Percentiles rank a stretch among this genome's conserved stretches.
Conservation (phyloP, 2,888 invertebrate genomes). For the Eretmocerus hayati region DNA sequence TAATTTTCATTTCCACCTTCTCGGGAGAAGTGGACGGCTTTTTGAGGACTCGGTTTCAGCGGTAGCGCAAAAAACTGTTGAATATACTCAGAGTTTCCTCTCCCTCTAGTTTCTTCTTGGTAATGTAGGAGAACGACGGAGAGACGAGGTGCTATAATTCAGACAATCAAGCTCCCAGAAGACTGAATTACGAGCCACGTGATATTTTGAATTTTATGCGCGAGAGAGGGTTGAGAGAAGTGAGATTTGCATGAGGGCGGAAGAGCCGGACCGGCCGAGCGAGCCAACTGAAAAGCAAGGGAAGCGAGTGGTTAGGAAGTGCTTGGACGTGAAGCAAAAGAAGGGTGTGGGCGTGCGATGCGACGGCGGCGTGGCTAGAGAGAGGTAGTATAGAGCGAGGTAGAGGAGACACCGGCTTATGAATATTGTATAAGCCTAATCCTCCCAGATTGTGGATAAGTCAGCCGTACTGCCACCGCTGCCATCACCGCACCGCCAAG, state of each 20-base stretch:
- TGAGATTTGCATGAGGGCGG: constrained; percentile 13
- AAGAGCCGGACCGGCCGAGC: neutral
- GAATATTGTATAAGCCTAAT: constrained; percentile 44
- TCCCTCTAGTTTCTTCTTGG: too few species aligned
- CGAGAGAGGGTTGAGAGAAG: constrained; percentile 5
- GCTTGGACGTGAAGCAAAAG: constrained; percentile 14
- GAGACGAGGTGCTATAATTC: neutral
- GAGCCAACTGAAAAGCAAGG: constrained; percentile 1
- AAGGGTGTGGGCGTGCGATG: neutral
- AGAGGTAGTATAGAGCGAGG: constrained; percentile 19
- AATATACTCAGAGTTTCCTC: too few species aligned
- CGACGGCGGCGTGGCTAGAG: neutral
- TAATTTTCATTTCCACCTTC: too few species aligned
- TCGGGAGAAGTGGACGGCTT: too few species aligned
- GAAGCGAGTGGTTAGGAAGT: constrained; percentile 18
- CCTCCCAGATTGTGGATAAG: constrained; percentile 42
- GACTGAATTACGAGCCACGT: constrained; percentile 6
- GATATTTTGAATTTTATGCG: constrained; percentile 16
- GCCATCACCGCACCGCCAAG: neutral
- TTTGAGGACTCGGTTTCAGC: too few species aligned
- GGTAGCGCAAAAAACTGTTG: too few species aligned
- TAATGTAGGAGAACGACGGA: too few species aligned
- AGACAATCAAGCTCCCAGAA: constrained; percentile 6
- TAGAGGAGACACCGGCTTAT: constrained; percentile 34
- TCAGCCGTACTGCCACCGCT: constrained; percentile 28